These are phyloP conservation scores for Drosophila prolongata DNA, from an alignment of 2,888 invertebrate genomes.

Conservation along the genomic window DNA sequence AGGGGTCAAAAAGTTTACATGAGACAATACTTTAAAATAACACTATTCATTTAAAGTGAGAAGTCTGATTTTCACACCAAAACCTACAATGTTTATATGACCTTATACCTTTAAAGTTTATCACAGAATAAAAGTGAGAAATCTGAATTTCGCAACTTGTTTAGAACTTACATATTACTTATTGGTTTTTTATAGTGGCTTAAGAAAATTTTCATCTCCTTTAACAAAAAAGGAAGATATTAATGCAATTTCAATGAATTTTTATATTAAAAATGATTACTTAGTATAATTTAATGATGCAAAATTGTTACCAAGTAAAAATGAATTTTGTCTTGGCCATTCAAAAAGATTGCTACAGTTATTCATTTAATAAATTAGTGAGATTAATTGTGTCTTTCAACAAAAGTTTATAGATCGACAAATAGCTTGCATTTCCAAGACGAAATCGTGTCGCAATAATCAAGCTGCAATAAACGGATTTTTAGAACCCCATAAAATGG, in stretches of 20 bases:
- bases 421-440: background rate
- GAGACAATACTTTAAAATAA: background rate
- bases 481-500: slow-evolving; percentile 32
- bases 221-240: no score
- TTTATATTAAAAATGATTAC: background rate
- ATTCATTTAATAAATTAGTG: background rate
- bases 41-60: background rate
- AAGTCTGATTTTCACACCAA: background rate
- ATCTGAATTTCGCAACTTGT: no score
- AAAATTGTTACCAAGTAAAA: no score
- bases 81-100: no score
- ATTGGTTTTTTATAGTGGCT: no score
- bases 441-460: slow-evolving; percentile 8
- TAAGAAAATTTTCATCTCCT: background rate
- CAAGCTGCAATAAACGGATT: slow-evolving; percentile 25
- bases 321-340: background rate
- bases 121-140: no score
- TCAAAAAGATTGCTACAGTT: background rate
- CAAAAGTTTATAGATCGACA: background rate
- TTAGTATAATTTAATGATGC: background rate
- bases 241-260: no score
- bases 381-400: background rate
- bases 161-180: no score
- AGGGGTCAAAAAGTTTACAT: background rate
- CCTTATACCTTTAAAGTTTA: no score